phyloP scores from a whole-genome alignment of 1,140 invertebrate species.

The Colletes gigas region DNA sequence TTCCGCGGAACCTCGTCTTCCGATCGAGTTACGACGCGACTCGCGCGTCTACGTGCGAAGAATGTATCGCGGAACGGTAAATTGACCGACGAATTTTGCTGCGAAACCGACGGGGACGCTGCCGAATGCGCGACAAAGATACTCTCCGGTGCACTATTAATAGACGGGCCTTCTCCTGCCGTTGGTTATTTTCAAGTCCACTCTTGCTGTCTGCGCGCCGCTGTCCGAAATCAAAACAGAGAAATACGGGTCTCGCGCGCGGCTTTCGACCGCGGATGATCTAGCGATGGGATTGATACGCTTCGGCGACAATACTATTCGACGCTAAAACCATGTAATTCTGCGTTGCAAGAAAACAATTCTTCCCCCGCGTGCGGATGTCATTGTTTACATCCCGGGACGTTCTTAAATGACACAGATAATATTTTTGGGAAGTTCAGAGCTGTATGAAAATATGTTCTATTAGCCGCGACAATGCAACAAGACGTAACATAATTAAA shows the following conservation, averaged over 20 bases:
- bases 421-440: too few relatives aligned
- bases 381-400: too few relatives aligned
- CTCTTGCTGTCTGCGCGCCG: constrained; percentile 58
- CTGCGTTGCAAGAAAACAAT: too few relatives aligned
- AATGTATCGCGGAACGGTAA: constrained; percentile 53
- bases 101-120: constrained; percentile 60
- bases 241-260: constrained; percentile 46
- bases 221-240: constrained; percentile 65
- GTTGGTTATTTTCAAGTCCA: constrained; percentile 76
- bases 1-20: constrained; percentile 22
- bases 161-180: constrained; percentile 70
- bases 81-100: constrained; percentile 67
- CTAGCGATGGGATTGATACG: too few relatives aligned
- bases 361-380: too few relatives aligned
- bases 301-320: too few relatives aligned
- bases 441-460: too few relatives aligned
- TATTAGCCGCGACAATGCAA: too few relatives aligned
- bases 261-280: constrained; percentile 13
- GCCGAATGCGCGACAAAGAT: constrained; percentile 74
- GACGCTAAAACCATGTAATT: too few relatives aligned
- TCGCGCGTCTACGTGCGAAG: constrained; percentile 12
- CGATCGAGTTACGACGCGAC: constrained; percentile 1
- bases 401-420: too few relatives aligned
- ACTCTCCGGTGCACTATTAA: constrained; percentile 70
- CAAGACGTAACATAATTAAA: too few relatives aligned